A percentile compares a stretch with the other conserved stretches of the same genome.
Conservation (phyloP, 2,888 invertebrate genomes). For the Amphipoea lucens region DNA sequence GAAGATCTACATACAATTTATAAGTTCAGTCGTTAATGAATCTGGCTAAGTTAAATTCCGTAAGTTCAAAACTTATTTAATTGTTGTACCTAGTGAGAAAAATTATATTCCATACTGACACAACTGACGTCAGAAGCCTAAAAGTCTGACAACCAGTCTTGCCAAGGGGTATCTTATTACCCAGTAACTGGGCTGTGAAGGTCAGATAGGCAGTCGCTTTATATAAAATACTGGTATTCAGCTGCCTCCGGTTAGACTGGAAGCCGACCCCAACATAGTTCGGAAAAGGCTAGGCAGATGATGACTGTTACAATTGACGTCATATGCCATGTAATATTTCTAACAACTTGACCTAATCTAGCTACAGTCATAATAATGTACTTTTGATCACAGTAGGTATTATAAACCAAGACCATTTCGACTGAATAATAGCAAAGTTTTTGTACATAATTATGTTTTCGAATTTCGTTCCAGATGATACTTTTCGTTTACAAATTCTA, state of each 20-base stretch:
- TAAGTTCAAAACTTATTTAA: constrained; percentile 2
- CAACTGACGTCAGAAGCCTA: not conserved
- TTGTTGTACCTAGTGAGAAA: not conserved
- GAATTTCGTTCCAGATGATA: not conserved
- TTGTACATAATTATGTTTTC: not conserved
- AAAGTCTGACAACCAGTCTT: not conserved
- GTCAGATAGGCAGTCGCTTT: not conserved
- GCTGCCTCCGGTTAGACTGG: not conserved
- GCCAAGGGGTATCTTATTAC: not conserved
- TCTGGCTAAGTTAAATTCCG: not conserved
- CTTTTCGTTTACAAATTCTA: constrained; percentile 1
- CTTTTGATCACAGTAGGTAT: not conserved
- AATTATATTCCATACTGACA: not conserved
- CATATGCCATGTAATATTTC: not conserved
- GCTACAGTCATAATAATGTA: not conserved
- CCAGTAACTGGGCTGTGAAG: not conserved
- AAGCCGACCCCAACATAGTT: not conserved
- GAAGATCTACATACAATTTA: constrained; percentile 41
- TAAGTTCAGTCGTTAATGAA: constrained; percentile 7
- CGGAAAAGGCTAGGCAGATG: not conserved
- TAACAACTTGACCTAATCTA: not conserved
- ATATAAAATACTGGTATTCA: not conserved
- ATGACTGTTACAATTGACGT: not conserved
- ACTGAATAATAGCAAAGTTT: not conserved
- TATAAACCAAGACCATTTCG: constrained; percentile 5